Base-by-base conservation (phyloP, 2,797 vertebrate genomes). In the Epinephelus malabaricus region DNA sequence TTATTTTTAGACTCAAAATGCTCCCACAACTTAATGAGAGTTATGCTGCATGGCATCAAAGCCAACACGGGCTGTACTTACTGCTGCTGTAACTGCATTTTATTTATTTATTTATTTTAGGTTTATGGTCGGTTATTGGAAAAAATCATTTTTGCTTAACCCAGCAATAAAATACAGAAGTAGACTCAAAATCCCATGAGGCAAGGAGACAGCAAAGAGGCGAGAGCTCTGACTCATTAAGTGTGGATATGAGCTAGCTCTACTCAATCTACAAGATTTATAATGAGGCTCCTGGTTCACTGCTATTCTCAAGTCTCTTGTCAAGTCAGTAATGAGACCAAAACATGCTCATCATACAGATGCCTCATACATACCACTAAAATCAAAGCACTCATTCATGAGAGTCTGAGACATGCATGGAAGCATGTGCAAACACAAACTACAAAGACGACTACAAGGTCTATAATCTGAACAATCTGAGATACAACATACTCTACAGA, bases 1-100 rank as follows among this genome's bases (percentile, higher is more conserved):
- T 76, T 90, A 85, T 90, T 90, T 90, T 88, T 90, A 86, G 87
- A 72, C 73, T 65, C 54, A 78, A 81, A 84, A 82, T 86, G 76
- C 72, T 53, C 65, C 83, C 76, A 69, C 71, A 79, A 46, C 73
- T 67, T 87, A 82, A 87, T 86, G 79, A 81, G 84, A 71, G 49
- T 66, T 61, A 43, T 78, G 83, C 74, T 69, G 65, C 73, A 55
- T 51, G 55, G 61, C 67, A 71, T 84, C 79, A 85, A 79, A 89
- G 81, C 63, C 40, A 60, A 77, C 53, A 65, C 2, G 2, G 54
- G 17, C 38, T 49, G 14, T n/a, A 51, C 45, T 40, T 53, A 58
- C 25, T 54, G 51, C 53, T 54, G 64, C 53, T 23, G 11, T 64
- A 65, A 68, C 59, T 21, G 56, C 53, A 45, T 54, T 63, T 51